phyloP scores from a whole-genome alignment of 2,113 vertebrate species.

The Pelecanoides urinatrix region DNA sequence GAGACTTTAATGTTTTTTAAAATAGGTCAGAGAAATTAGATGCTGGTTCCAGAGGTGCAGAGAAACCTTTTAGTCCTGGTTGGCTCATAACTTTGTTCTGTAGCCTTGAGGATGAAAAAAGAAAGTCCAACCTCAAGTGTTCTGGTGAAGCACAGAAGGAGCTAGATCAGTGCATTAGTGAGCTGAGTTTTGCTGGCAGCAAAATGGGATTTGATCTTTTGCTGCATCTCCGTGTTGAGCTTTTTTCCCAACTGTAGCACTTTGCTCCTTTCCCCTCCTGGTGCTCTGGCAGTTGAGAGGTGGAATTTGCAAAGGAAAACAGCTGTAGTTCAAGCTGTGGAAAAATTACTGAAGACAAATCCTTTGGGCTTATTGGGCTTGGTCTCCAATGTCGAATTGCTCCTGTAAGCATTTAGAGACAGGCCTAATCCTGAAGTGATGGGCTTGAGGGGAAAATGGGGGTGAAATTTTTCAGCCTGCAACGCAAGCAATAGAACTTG shows the following conservation, averaged over 20 bases:
- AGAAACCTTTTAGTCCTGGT: neutral
- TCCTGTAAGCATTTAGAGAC: neutral
- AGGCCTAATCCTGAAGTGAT: neutral
- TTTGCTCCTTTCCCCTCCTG: neutral
- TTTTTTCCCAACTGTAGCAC: neutral
- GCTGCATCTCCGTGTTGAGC: neutral
- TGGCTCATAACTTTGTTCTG: neutral
- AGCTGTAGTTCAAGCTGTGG: neutral
- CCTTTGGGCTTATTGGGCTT: neutral
- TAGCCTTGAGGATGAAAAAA: neutral
- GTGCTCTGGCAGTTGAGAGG: neutral
- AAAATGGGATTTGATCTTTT: neutral
- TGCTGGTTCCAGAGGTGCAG: neutral
- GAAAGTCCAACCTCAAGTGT: neutral
- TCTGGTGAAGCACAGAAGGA: neutral
- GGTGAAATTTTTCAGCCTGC: neutral
- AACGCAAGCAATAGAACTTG: neutral
- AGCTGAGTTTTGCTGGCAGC: neutral
- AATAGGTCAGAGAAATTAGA: neutral
- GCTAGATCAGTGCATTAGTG: neutral
- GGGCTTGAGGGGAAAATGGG: neutral
- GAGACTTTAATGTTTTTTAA: neutral
- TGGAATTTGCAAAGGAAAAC: conserved; percentile 41
- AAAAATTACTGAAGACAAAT: neutral
- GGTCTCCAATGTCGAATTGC: neutral